Evolutionary conservation across 2,888 invertebrate genomes (phyloP), one percentile per base, ranked within the genome.

Genomic region (Anthophora plumipes): DNA sequence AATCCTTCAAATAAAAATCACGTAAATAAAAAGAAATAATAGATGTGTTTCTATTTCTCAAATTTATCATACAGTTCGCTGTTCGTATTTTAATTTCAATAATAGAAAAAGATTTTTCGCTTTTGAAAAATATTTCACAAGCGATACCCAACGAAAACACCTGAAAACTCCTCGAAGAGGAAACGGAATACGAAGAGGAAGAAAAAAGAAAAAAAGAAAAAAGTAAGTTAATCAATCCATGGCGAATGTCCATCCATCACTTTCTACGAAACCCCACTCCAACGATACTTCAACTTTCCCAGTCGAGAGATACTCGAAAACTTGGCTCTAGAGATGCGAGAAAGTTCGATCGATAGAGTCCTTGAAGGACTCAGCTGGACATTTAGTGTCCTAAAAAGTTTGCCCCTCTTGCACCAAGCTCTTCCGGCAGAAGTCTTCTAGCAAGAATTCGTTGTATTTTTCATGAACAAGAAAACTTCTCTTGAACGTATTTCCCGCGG

Each of bases 321-420:
- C 54, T 68, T 50, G 55, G 22, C 61, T 37, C 48, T 17, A 55
- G 46, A 55, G 77, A 77, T 73, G 48, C 55, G 66, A 70, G 61
- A 41, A 61, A 77, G 66, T 70, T 31, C 54, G 77, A 77, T 77
- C 77, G 73, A 77, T 82, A 74, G 20, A 43, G 46, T 81, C 14
- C 69, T 81, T 43, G 37, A 76, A 69, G 68, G 75, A 69, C 57
- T 60, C 67, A 14, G 25, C 48, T 72, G 37, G 76, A 69, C 75
- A 60, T 75, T 75, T 80, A 67, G 57, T 68, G 48, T 64, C 71
- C 75, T 61, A 20, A 57, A 69, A 43, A 70, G 48, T 20, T 70
- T 60, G 6, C 37, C 39, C 55, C 60, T 59, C 31, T 25, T 46
- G 39, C n/a, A n/a, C 20, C 5, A 14, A 17, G 12, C 48, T 57